Evolutionary conservation across 1,140 invertebrate species (phyloP), one percentile per base, ranked within the genome.

Genomic region (Radopholus similis): DNA sequence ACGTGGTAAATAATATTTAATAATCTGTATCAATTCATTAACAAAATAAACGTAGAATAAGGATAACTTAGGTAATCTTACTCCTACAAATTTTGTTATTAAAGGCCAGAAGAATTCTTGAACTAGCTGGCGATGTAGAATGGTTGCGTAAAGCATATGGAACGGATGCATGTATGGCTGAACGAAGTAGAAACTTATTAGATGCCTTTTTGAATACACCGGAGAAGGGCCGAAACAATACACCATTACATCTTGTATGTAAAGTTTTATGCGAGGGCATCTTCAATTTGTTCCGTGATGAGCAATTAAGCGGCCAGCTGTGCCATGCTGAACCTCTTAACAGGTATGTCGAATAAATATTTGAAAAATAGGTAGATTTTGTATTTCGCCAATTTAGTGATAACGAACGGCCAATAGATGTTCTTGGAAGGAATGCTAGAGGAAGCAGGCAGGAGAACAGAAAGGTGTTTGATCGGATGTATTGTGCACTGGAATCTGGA

Each of bases 161-260:
- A 13, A 62, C 58, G 28, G 58, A 62, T 30, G 49, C 37, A 2
- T 62, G 58, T 30, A 40, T 62, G 26, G 18, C 34, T 35, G 58
- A 62, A 26, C 58, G 58, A 21, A 47, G 40, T 42, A 28, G 26
- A 8, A 62, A 62, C 44, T 62, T 62, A 28, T 15, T 62, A 15
- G 58, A 62, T 42, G 58, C 58, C 8, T 32, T 62, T 8, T 42
- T 62, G 49, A 62, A 62, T n/a, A 62, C 58, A 8, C 58, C 58
- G 5, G 58, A 62, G 21, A 62, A 58, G 40, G 13, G 35, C 4
- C 15, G 32, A 13, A 62, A 62, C 49, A 40, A 62, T 28, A 11
- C 58, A 15, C 58, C 58, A 4, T 28, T 62, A 28, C 58, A 62
- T 42, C 44, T 42, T 23, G 58, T 40, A 21, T 62, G 58, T 13